Conservation (phyloP, 1,140 invertebrate species). For the Akabosia matsudoensis region DNA sequence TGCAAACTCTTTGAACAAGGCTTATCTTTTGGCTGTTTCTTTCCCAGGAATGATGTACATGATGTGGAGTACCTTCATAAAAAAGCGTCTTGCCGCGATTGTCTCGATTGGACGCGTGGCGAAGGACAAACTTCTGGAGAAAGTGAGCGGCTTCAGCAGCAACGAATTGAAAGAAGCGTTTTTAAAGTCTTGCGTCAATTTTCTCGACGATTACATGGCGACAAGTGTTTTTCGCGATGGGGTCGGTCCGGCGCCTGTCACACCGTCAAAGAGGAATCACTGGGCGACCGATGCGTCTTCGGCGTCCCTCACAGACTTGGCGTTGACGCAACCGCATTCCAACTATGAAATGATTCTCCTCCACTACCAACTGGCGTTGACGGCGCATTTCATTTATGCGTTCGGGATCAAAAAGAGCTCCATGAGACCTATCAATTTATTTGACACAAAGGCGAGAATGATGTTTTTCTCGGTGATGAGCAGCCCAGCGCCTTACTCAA, state of each 20-base stretch:
- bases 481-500: conserved; percentile 35
- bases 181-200: conserved; percentile 64
- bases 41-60: conserved; percentile 71
- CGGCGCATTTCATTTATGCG: conserved; percentile 71
- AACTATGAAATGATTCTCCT: conserved; percentile 72
- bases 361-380: conserved; percentile 71
- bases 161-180: conserved; percentile 74
- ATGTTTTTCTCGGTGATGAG: conserved; percentile 43
- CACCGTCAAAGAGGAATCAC: conserved; percentile 50
- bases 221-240: conserved; percentile 52
- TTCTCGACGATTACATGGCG: conserved; percentile 73
- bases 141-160: conserved; percentile 74
- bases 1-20: background rate
- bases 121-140: conserved; percentile 75
- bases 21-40: conserved; percentile 40
- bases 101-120: conserved; percentile 72
- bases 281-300: conserved; percentile 52
- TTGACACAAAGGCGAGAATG: conserved; percentile 60
- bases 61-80: conserved; percentile 67
- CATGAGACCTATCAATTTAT: conserved; percentile 67
- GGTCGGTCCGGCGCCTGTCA: conserved; percentile 40
- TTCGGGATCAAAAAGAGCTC: conserved; percentile 73
- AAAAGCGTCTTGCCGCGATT: conserved; percentile 49
- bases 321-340: conserved; percentile 67
- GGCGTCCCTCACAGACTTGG: conserved; percentile 68